Conservation (phyloP, 2,113 vertebrate species). For the Erythrocercus mccallii region DNA sequence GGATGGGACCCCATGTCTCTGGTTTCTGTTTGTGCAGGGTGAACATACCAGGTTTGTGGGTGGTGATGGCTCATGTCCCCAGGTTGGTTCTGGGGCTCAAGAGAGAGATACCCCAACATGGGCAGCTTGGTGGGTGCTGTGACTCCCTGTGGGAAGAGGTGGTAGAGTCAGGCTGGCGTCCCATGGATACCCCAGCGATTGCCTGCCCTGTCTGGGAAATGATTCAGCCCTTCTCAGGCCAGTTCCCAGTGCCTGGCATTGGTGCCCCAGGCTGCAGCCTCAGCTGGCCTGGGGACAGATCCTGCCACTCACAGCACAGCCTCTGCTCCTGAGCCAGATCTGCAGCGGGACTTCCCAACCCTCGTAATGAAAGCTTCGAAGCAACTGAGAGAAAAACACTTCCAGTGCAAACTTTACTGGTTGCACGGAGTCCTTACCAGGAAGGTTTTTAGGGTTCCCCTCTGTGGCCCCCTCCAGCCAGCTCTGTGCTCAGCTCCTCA, state of each 20-base stretch:
- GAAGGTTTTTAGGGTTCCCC: not conserved
- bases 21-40: not conserved
- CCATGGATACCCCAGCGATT: not conserved
- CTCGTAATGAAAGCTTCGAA: not conserved
- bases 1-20: rapidly evolving
- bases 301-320: not conserved
- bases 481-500: not conserved
- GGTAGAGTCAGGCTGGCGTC: not conserved
- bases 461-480: not conserved
- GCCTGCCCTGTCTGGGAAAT: not conserved
- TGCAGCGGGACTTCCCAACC: rapidly evolving
- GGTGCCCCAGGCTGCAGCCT: not conserved
- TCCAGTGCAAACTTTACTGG: not conserved
- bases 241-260: not conserved
- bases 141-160: not conserved
- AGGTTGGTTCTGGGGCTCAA: rapidly evolving
- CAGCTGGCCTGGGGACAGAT: not conserved
- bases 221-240: not conserved
- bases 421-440: not conserved
- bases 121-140: not conserved
- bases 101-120: rapidly evolving
- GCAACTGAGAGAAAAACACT: not conserved
- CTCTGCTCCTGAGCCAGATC: not conserved
- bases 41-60: not conserved
- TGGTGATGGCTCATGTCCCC: not conserved